phyloP scores from a whole-genome alignment of 2,797 vertebrate genomes.

The Helicolenus hilgendorfi region DNA sequence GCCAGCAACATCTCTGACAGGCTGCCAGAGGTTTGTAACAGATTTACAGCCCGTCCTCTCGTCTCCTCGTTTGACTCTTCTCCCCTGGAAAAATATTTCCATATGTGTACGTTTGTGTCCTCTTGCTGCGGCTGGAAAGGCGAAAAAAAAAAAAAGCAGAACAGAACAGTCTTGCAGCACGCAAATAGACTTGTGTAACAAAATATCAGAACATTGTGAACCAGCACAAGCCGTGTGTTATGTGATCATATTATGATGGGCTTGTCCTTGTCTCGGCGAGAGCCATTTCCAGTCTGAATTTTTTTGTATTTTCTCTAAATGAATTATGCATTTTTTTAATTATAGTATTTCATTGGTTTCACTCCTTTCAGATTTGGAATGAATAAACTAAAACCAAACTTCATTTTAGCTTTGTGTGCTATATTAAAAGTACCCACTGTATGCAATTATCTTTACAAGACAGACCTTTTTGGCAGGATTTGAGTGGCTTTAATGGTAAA shows the following conservation, averaged over 20 bases:
- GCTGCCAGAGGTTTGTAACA: slow-evolving; percentile 62
- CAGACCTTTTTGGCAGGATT: slow-evolving; percentile 25
- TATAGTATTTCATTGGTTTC: neutral
- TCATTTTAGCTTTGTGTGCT: neutral
- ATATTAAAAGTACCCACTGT: neutral
- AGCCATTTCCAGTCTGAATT: neutral
- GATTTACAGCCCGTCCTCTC: slow-evolving; percentile 69
- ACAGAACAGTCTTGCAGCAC: slow-evolving; percentile 65
- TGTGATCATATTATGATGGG: slow-evolving; percentile 21
- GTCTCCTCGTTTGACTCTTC: slow-evolving; percentile 66
- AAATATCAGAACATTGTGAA: slow-evolving; percentile 73
- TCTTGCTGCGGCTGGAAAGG: slow-evolving; percentile 45
- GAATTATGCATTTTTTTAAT: neutral
- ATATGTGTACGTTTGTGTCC: slow-evolving; percentile 64
- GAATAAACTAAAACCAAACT: neutral
- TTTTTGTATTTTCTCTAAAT: neutral
- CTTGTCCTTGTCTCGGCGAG: neutral
- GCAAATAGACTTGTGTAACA: slow-evolving; percentile 80
- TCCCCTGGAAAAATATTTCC: slow-evolving; percentile 79
- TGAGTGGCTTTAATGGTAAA: slow-evolving; percentile 15
- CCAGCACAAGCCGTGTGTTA: slow-evolving; percentile 22
- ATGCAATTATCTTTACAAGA: slow-evolving; percentile 11
- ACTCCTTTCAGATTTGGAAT: neutral
- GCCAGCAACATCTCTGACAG: slow-evolving; percentile 56
- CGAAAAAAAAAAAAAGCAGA: slow-evolving; percentile 41